Base-by-base conservation (phyloP, 2,888 invertebrate species). In the Adineta ricciae region DNA sequence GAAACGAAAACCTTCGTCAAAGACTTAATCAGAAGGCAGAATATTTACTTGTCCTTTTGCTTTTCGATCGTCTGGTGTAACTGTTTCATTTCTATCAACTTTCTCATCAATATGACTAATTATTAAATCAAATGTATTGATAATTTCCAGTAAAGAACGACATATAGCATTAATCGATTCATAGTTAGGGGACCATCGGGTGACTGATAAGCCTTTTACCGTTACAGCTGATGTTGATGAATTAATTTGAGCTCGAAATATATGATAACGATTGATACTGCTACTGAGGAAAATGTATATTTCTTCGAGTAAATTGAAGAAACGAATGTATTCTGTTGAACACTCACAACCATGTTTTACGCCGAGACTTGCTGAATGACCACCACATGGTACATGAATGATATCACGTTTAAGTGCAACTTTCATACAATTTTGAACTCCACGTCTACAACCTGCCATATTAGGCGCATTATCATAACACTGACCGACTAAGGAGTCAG, bases 401-500 rank as follows among this genome's bases (percentile, higher is more conserved):
- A 73, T 73, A 73, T 73, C 73, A 38, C 73, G 73, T 32, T 73
- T 73, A 38, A 73, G 38, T 38, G 38, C 73, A 36, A 8, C 27
- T 56, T 56, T 56, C 56, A 56, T 56, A n/a, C 73, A 73, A 19
- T 73, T 38, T 32, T 73, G 73, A 38, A 73, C 73, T 21, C 36
- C 73, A 38, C 36, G 32, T 38, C 38, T 73, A 38, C 38, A 38
- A 46, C 84, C 84, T 24, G 50, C 36, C 84, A 84, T 84, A 52
- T 78, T 84, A 0, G 78, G 32, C 19, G 50, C 50, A 27, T 50
- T 78, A 78, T 84, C 84, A 82, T 84, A 84, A 27, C 52, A 84
- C 36, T 84, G 84, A 46, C 83, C 84, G 64, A 73, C 41, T 83
- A 84, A 46, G 5, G 41, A 52, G 32, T 46, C 32, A 21, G 73